Conservation (phyloP, 2,888 invertebrate species). For the Mechanitis messenoides region DNA sequence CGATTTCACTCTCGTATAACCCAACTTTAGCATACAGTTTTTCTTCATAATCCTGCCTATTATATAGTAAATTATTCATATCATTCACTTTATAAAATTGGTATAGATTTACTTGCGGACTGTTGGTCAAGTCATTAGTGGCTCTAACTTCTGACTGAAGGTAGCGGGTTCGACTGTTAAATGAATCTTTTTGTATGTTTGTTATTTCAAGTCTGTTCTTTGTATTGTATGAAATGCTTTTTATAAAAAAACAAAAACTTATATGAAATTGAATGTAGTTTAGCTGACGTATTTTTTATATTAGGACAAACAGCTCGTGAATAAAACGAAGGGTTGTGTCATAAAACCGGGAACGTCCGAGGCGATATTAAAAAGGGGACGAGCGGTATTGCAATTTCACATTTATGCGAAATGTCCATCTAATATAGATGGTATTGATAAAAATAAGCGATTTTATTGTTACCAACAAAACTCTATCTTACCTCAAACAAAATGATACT, state of each 20-base stretch:
- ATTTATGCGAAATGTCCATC: constrained; percentile 76
- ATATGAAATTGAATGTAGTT: constrained; percentile 40
- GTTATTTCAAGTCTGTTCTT: not conserved
- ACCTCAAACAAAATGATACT: constrained; percentile 19
- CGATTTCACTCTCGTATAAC: too few species aligned
- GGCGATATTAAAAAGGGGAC: constrained; percentile 77
- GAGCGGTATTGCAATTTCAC: constrained; percentile 76
- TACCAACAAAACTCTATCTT: constrained; percentile 48
- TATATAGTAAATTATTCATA: too few species aligned
- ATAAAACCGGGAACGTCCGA: constrained; percentile 73
- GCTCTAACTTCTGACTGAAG: too few species aligned
- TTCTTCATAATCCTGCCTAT: too few species aligned
- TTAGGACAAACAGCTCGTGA: constrained; percentile 76
- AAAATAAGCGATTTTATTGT: constrained; percentile 76
- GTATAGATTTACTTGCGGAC: too few species aligned
- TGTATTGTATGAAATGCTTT: not conserved
- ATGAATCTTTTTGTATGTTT: too few species aligned
- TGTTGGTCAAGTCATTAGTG: too few species aligned
- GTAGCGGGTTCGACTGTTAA: too few species aligned
- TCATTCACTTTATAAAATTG: too few species aligned
- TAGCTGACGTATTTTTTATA: constrained; percentile 74
- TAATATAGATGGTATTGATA: constrained; percentile 74
- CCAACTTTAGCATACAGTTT: too few species aligned
- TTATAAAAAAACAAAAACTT: not conserved
- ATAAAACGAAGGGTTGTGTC: constrained; percentile 76